Conservation (phyloP, 2,113 vertebrate genomes). For the Lasiurus borealis region DNA sequence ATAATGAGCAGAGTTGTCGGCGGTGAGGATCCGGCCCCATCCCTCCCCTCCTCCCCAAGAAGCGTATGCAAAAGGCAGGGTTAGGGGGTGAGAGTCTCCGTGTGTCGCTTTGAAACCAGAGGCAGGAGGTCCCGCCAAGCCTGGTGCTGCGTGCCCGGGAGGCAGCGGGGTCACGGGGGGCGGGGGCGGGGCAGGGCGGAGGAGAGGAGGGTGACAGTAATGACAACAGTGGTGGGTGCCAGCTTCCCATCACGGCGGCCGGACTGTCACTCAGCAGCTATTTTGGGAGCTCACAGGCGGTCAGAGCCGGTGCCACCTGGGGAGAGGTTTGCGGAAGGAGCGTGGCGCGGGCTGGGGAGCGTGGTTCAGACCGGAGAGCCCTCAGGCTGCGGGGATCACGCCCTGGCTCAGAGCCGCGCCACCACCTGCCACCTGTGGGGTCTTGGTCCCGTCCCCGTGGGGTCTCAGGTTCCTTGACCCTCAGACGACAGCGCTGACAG, state of each 20-base stretch:
- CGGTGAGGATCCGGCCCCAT: conserved; percentile 80
- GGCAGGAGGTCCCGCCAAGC: background rate
- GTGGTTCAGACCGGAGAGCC: background rate
- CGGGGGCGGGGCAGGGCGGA: no score
- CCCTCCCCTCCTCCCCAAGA: conserved; percentile 75
- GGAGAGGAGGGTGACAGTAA: background rate
- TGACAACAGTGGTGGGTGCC: background rate
- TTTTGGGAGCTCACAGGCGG: no score
- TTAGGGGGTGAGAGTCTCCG: conserved; percentile 69
- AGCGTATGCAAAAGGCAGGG: conserved; percentile 72
- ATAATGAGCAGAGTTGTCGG: conserved; percentile 83
- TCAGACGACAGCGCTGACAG: background rate
- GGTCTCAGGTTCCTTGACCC: background rate
- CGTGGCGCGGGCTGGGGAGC: no score
- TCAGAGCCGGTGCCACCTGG: background rate
- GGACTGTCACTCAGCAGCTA: conserved; percentile 14
- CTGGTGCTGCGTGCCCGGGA: background rate
- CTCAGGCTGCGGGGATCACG: background rate
- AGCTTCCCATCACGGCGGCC: background rate
- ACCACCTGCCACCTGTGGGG: background rate
- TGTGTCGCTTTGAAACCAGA: conserved; percentile 77
- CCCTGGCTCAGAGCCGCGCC: background rate
- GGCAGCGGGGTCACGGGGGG: background rate
- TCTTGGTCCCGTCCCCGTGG: background rate
- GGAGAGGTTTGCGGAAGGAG: background rate